Evolutionary conservation across 2,888 invertebrate genomes (phyloP).

Genomic region (Vannuccia rotundouncinata): DNA sequence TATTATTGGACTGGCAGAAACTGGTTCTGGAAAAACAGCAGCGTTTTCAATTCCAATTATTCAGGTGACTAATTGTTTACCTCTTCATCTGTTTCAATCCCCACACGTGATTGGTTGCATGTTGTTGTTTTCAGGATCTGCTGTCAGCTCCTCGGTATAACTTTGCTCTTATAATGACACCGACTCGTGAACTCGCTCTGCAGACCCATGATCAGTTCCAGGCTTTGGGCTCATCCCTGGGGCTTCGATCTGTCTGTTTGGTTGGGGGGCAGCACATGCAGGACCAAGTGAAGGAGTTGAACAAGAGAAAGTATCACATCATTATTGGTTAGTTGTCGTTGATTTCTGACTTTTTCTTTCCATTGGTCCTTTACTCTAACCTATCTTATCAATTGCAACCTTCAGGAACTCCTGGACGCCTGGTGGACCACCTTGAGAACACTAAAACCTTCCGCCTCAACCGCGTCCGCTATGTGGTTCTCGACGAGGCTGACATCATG

Average conservation of each 20-base stretch:
- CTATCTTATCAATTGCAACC: too few relatives aligned
- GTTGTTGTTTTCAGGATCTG: too few relatives aligned
- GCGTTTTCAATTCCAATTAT: constrained; percentile 32
- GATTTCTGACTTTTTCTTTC: not conserved
- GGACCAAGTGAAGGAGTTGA: constrained; percentile 77
- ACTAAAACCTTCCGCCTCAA: constrained; percentile 75
- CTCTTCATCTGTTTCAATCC: too few relatives aligned
- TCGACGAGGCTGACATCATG: not conserved
- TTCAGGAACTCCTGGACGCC: constrained; percentile 82
- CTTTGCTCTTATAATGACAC: constrained; percentile 77
- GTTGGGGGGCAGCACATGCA: constrained; percentile 99
- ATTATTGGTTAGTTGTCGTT: constrained; percentile 65
- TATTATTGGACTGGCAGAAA: constrained; percentile 31
- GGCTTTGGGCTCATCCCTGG: constrained; percentile 20
- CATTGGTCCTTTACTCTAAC: not conserved
- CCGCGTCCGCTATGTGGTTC: not conserved
- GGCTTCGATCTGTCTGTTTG: constrained; percentile 54
- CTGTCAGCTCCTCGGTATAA: not conserved
- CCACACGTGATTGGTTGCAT: too few relatives aligned
- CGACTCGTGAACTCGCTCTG: constrained; percentile 92
- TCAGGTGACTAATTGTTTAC: constrained; percentile 1
- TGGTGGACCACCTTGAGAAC: constrained; percentile 92
- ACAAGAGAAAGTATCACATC: constrained; percentile 85
- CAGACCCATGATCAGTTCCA: constrained; percentile 71
- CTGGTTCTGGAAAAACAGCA: constrained; percentile 30